Percentiles rank a stretch among this genome's conserved stretches.
phyloP scores from a whole-genome alignment of 2,888 invertebrate species.

The Anaspis maculata region DNA sequence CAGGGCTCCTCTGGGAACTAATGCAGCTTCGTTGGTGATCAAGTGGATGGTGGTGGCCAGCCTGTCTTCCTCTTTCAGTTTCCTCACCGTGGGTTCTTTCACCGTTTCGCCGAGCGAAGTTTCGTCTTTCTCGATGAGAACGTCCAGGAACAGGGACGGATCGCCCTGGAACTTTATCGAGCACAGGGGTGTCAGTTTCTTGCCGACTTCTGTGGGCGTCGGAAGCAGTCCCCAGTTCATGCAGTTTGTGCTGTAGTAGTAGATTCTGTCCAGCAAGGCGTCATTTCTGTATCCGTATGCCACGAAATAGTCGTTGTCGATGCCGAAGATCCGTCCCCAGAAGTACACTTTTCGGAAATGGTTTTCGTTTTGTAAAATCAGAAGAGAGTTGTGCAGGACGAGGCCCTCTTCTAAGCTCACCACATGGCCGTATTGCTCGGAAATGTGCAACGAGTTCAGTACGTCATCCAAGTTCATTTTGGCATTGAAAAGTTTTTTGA shows the following conservation, averaged over 20 bases:
- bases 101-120: slow-evolving; percentile 45
- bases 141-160: slow-evolving; percentile 43
- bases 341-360: slow-evolving; percentile 75
- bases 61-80: slow-evolving; percentile 72
- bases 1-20: slow-evolving; percentile 72
- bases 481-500: too few relatives aligned
- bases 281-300: slow-evolving; percentile 72
- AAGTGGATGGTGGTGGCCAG: slow-evolving; percentile 61
- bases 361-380: slow-evolving; percentile 74
- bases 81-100: slow-evolving; percentile 42
- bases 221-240: slow-evolving; percentile 60
- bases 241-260: slow-evolving; percentile 69
- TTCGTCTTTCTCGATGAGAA: slow-evolving; percentile 47
- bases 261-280: slow-evolving; percentile 61
- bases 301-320: slow-evolving; percentile 72
- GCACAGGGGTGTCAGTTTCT: slow-evolving; percentile 40
- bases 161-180: slow-evolving; percentile 43
- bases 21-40: slow-evolving; percentile 65
- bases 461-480: slow-evolving; percentile 50
- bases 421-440: slow-evolving; percentile 58
- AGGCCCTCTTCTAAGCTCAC: slow-evolving; percentile 65
- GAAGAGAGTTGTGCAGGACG: slow-evolving; percentile 66
- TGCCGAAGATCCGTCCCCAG: slow-evolving; percentile 78
- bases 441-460: slow-evolving; percentile 45
- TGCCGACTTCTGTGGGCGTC: slow-evolving; percentile 39